Evolutionary conservation across 2,888 invertebrate genomes (phyloP), one percentile per base, ranked within the genome.

Genomic region (Megalurothrips usitatus): DNA sequence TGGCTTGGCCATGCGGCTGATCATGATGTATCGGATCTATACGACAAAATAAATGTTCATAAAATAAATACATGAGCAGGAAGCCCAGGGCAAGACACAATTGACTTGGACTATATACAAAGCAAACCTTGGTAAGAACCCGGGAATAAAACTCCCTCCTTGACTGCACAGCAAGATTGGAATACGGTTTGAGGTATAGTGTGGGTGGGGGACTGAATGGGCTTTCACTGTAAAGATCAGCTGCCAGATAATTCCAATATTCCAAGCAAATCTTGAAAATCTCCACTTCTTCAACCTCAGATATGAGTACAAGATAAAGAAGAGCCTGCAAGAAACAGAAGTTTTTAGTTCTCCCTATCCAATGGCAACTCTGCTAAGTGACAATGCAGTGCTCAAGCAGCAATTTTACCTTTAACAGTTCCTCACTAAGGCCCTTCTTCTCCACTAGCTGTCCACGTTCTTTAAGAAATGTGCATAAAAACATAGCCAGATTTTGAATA

Each of bases 231-330:
- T 99, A 99, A 84, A 99, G 90, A 87, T 98, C 97, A 82, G 96
- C 92, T 48, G 97, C 93, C 83, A 99, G 89, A 82, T 93, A 92
- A 88, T 97, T 98, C 99, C 99, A 99, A 88, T 98, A 99, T 87
- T 99, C 99, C 83, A 99, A 89, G 86, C 99, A 99, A 84, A 99
- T 99, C 90, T 99, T 99, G 88, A 99, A 99, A 83, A 99, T 98
- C 89, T 99, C 99, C 0, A 98, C 97, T 87, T 99, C 99, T 84
- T 99, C 99, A 3, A 99, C 99, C 89, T 98, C 96, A 19, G 98
- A 99, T 87, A 97, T 97, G 85, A 96, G 89, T 12, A 96, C 94
- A 84, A 97, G 91, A 87, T 96, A 97, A 84, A 94, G 92, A 81
- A 97, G 89, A 12, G 96, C 95, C 86, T 87, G 84, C 83, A 84